Conservation (phyloP, 1,140 invertebrate species). For the Cepaea nemoralis region DNA sequence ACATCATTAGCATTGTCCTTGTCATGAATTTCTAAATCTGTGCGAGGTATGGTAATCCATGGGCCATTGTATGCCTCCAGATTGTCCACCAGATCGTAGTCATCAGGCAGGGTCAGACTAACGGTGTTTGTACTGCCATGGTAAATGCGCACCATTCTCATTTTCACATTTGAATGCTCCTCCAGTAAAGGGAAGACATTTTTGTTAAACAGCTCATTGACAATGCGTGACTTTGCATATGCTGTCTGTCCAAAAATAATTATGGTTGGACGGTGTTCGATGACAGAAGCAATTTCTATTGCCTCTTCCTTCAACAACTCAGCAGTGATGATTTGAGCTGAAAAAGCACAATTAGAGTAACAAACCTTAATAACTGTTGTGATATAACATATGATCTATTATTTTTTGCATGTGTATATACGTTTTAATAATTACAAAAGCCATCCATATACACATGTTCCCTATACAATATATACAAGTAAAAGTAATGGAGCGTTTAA, state of each 20-base stretch:
- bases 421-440: too few relatives aligned
- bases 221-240: constrained; percentile 79
- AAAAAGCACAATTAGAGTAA: constrained; percentile 42
- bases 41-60: constrained; percentile 77
- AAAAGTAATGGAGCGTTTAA: too few relatives aligned
- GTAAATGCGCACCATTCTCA: constrained; percentile 82
- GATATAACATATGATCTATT: too few relatives aligned
- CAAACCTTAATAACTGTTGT: too few relatives aligned
- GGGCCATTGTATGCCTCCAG: constrained; percentile 76
- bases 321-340: constrained; percentile 70
- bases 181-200: constrained; percentile 75
- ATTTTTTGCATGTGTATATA: too few relatives aligned
- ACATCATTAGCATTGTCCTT: constrained; percentile 59
- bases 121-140: constrained; percentile 80
- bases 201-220: constrained; percentile 80
- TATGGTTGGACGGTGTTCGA: constrained; percentile 70
- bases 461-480: too few relatives aligned
- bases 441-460: too few relatives aligned
- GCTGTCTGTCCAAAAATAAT: constrained; percentile 82
- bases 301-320: constrained; percentile 70
- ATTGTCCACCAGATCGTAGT: constrained; percentile 83
- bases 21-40: constrained; percentile 78
- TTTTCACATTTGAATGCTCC: constrained; percentile 69
- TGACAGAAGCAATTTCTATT: constrained; percentile 68
- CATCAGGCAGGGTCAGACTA: constrained; percentile 80